phyloP scores from a whole-genome alignment of 2,888 invertebrate species.

The Drosophila anomalata region DNA sequence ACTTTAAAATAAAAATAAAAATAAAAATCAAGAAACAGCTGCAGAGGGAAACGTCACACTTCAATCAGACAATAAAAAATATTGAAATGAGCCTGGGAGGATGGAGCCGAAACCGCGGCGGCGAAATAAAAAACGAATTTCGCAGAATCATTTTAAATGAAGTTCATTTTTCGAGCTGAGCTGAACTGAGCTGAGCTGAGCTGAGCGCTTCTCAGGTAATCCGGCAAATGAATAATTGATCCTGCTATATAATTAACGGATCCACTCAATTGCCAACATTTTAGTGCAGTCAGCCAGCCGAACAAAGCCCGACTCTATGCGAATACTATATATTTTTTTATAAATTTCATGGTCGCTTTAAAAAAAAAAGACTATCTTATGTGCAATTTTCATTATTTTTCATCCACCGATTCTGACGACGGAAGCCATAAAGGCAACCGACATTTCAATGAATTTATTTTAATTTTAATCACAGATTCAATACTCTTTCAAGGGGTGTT shows the following conservation, averaged over 20 bases:
- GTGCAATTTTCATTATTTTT: slow-evolving; percentile 57
- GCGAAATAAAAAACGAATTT: slow-evolving; percentile 65
- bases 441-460: slow-evolving; percentile 55
- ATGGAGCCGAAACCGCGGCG: slow-evolving; percentile 8
- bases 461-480: slow-evolving; percentile 22
- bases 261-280: slow-evolving; percentile 72
- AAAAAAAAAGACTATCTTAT: slow-evolving; percentile 42
- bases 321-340: slow-evolving; percentile 8
- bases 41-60: slow-evolving; percentile 64
- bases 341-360: slow-evolving; percentile 52
- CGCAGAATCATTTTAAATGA: slow-evolving; percentile 78
- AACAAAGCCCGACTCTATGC: slow-evolving; percentile 32
- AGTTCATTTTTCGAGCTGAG: slow-evolving; percentile 54
- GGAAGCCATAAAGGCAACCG: slow-evolving; percentile 54
- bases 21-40: slow-evolving; percentile 38
- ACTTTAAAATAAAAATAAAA: not conserved
- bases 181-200: not conserved
- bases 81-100: slow-evolving; percentile 65
- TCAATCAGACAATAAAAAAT: slow-evolving; percentile 77
- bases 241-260: slow-evolving; percentile 75
- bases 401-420: slow-evolving; percentile 28
- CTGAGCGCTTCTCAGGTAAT: slow-evolving; percentile 66
- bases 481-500: not conserved
- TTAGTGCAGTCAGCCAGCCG: slow-evolving; percentile 45
- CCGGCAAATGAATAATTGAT: slow-evolving; percentile 78